Conservation (phyloP, 1,140 invertebrate genomes). For the Micrasema longulum region DNA sequence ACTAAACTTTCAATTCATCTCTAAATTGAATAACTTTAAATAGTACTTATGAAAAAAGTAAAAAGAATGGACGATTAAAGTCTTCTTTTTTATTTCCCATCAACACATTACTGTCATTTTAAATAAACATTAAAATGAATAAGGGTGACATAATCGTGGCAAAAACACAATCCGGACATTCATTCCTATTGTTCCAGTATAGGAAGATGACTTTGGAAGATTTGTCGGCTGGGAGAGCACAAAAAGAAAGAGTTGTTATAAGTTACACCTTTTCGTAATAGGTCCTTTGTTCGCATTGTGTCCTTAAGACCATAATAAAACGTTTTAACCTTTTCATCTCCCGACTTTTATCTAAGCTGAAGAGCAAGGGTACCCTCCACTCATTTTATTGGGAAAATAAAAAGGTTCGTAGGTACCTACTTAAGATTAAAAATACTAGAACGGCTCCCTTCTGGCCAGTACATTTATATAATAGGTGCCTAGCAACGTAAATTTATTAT, state of each 20-base stretch:
- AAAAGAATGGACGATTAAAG: too few species aligned
- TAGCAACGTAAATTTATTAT: too few species aligned
- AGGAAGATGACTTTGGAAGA: constrained; percentile 21
- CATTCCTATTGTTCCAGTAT: constrained; percentile 18
- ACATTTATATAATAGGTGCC: too few species aligned
- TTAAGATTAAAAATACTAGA: too few species aligned
- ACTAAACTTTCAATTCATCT: too few species aligned
- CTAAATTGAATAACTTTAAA: too few species aligned
- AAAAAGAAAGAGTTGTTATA: constrained; percentile 30
- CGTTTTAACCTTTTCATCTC: constrained; percentile 53
- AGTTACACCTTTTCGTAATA: constrained; percentile 52
- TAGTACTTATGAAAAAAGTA: too few species aligned
- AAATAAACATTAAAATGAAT: constrained; percentile 51
- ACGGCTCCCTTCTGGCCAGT: too few species aligned
- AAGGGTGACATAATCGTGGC: constrained; percentile 1
- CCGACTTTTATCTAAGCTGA: constrained; percentile 23
- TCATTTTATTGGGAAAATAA: constrained; percentile 6
- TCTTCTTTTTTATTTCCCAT: constrained; percentile 48
- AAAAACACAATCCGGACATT: constrained; percentile 21
- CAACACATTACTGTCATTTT: constrained; percentile 51
- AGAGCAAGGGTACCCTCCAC: constrained; percentile 8
- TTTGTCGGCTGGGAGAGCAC: constrained; percentile 6
- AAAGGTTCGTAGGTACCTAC: neutral
- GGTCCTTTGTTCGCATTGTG: constrained; percentile 44
- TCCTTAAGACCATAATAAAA: constrained; percentile 53